Evolutionary conservation across 2,113 vertebrate genomes (phyloP), one percentile per base, ranked within the genome.

Genomic region (Nesogale talazaci): DNA sequence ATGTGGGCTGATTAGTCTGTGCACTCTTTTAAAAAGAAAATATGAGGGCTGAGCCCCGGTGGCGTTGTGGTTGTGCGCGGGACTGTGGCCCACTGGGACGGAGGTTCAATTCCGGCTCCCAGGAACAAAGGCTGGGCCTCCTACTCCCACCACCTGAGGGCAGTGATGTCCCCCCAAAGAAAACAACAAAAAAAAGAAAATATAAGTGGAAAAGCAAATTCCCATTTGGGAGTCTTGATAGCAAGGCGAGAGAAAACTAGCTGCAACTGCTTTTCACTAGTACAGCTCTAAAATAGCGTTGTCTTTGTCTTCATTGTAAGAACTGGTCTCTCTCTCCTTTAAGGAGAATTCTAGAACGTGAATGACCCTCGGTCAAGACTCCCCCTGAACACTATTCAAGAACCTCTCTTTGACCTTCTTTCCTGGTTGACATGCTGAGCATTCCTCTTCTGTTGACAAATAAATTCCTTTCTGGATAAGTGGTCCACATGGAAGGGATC

Each of bases 391-490:
- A 91, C 72, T 69, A 38, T n/a, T 59, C 29, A 72, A 69, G 38
- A 76, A 29, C 4, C 59, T 69, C 36, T 93, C 78, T 61, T 61
- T 57, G n/a, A 17, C 10, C n/a, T 70, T 69, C 46, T 79, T 72
- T 69, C 74, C 40, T 67, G 61, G 74, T 36, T 31, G 34, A 74
- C 34, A 59, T 75, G 52, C 52, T 14, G 1, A 83, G 59, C 11
- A 67, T 70, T 78, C 29, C 22, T 61, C 63, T 63, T 70, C 57
- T 69, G 46, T 61, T 76, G 46, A 83, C 34, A 46, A 42, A 25
- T 23, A 87, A 70, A 20, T 77, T n/a, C 69, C 76, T 85, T 57
- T 86, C 57, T 75, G 61, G 27, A 83, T 42, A 93, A 83, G 36
- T 69, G 34, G 75, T 77, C 69, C 14, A 40, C 77, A 78, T 70